Evolutionary conservation across 2,888 invertebrate genomes (phyloP).

Genomic region (Plebejus anna): DNA sequence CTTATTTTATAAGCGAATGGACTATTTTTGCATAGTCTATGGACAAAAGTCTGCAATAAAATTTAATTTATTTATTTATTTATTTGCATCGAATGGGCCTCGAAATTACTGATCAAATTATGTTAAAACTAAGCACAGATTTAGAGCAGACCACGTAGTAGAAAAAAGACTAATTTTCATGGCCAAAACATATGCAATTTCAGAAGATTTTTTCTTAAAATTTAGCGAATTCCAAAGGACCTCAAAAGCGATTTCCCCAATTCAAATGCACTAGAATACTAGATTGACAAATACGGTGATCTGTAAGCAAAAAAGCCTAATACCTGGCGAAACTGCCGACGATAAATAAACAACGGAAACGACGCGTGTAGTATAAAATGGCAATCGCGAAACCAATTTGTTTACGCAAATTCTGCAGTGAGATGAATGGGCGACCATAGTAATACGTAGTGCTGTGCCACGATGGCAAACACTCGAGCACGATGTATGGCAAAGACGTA

Average conservation of each 20-base stretch:
- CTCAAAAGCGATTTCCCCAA: background rate
- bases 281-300: constrained; percentile 70
- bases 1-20: no score
- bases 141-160: no score
- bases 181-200: no score
- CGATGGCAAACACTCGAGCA: constrained; percentile 30
- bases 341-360: constrained; percentile 80
- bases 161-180: no score
- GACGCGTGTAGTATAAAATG: constrained; percentile 78
- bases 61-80: no score
- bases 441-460: constrained; percentile 66
- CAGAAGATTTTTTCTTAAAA: background rate
- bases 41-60: no score
- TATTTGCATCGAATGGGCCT: no score
- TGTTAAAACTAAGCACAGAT: no score
- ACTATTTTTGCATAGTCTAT: no score
- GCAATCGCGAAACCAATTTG: constrained; percentile 81
- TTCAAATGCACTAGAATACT: constrained; percentile 4
- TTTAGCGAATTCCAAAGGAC: background rate
- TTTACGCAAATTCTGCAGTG: constrained; percentile 80
- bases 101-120: no score
- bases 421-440: constrained; percentile 78
- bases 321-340: constrained; percentile 74
- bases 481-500: background rate
- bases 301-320: constrained; percentile 74